These are phyloP conservation scores for Diachrysia chrysitis DNA, from an alignment of 2,888 invertebrate species.

Conservation along the genomic window DNA sequence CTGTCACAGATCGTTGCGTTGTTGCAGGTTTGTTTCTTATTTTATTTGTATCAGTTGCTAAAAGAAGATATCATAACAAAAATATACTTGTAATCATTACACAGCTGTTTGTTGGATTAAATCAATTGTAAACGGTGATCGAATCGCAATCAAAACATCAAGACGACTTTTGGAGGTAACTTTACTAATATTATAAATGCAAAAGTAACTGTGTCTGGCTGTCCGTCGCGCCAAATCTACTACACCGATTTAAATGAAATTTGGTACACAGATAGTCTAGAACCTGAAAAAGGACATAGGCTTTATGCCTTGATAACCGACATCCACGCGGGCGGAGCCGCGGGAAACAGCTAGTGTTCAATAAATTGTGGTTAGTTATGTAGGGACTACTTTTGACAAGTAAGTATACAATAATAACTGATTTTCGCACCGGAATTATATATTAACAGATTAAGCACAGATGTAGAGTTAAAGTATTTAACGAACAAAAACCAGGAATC, in stretches of 20 bases:
- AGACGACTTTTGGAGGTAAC: too few relatives aligned
- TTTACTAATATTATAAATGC: too few relatives aligned
- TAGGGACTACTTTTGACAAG: background rate
- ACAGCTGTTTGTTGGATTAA: conserved; percentile 22
- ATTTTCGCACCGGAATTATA: background rate
- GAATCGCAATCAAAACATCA: background rate
- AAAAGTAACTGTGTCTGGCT: too few relatives aligned
- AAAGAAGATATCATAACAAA: conserved; percentile 17
- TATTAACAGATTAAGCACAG: too few relatives aligned
- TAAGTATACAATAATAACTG: background rate
- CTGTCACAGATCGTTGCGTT: background rate
- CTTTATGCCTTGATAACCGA: too few relatives aligned
- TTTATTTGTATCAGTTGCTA: background rate
- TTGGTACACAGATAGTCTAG: too few relatives aligned
- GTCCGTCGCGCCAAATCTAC: too few relatives aligned
- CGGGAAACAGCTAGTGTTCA: too few relatives aligned
- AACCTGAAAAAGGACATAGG: too few relatives aligned
- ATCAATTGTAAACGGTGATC: conserved; percentile 5
- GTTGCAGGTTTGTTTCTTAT: background rate
- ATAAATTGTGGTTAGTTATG: background rate
- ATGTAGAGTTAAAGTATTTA: too few relatives aligned
- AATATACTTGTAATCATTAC: conserved; percentile 38
- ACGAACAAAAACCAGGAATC: background rate
- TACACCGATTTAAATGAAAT: too few relatives aligned
- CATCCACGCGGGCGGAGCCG: too few relatives aligned